These are phyloP conservation scores for Drosophila demipolita DNA, from an alignment of 2,888 invertebrate genomes.

Conservation along the genomic window DNA sequence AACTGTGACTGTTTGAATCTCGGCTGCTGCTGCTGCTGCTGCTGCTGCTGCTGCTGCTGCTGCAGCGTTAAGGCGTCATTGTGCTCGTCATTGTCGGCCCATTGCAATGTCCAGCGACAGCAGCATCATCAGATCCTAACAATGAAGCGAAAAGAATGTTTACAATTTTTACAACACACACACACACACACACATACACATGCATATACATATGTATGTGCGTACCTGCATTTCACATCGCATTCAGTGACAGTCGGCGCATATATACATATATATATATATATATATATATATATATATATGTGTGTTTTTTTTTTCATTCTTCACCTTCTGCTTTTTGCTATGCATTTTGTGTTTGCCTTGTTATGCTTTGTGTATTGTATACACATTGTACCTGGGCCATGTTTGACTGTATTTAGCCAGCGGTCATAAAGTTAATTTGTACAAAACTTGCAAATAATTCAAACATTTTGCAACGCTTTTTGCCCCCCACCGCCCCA, in stretches of 20 bases:
- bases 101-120: conserved; percentile 55
- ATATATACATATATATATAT: conserved; percentile 20
- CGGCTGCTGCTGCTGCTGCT: conserved; percentile 47
- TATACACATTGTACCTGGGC: conserved; percentile 73
- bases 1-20: conserved; percentile 51
- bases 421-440: conserved; percentile 81
- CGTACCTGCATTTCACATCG: conserved; percentile 20
- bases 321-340: conserved; percentile 24
- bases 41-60: conserved; percentile 39
- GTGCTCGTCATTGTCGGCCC: conserved; percentile 58
- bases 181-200: conserved; percentile 8
- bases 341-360: conserved; percentile 71
- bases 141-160: conserved; percentile 82
- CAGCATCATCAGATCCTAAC: conserved; percentile 54
- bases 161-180: conserved; percentile 64
- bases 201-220: conserved; percentile 19
- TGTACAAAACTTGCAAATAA: conserved; percentile 79
- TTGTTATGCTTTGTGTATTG: conserved; percentile 78
- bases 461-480: conserved; percentile 59
- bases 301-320: not conserved
- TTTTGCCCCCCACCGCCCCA: conserved; percentile 3
- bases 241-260: conserved; percentile 53
- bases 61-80: conserved; percentile 52
- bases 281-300: not conserved
- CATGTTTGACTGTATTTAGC: conserved; percentile 76